Evolutionary conservation across 2,888 invertebrate species (phyloP).

Genomic region (Lissocephala sabroskyi): DNA sequence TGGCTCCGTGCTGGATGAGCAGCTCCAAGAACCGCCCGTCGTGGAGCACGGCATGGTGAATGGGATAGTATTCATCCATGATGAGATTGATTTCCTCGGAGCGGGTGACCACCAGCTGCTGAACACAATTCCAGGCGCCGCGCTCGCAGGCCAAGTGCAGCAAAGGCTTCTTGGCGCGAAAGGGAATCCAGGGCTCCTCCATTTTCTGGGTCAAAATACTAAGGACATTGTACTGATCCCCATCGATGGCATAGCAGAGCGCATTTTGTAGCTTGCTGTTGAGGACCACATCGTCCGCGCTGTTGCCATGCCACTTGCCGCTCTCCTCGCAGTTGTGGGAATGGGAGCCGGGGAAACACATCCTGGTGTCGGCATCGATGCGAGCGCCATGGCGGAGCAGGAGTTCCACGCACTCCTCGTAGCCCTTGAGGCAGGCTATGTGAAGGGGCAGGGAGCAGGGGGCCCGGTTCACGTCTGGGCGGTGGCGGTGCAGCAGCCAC

Average conservation of each 20-base stretch:
- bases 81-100: conserved; percentile 81
- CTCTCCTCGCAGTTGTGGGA: conserved; percentile 81
- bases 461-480: conserved; percentile 79
- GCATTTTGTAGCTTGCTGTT: conserved; percentile 79
- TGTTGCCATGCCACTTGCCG: conserved; percentile 76
- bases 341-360: conserved; percentile 84
- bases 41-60: conserved; percentile 83
- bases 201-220: conserved; percentile 79
- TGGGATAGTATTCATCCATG: conserved; percentile 85
- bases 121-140: conserved; percentile 82
- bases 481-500: conserved; percentile 78
- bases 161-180: conserved; percentile 76
- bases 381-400: conserved; percentile 80
- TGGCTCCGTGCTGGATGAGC: conserved; percentile 79
- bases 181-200: conserved; percentile 80
- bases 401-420: conserved; percentile 80
- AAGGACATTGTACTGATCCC: conserved; percentile 80
- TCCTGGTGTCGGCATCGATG: conserved; percentile 80
- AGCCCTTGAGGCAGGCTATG: conserved; percentile 82
- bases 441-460: conserved; percentile 84
- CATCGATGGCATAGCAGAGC: conserved; percentile 81
- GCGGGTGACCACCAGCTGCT: conserved; percentile 77
- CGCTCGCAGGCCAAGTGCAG: conserved; percentile 81
- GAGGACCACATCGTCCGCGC: conserved; percentile 74
- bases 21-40: conserved; percentile 80